Conservation (phyloP, 2,113 vertebrate genomes). For the Triplophysa tibetana region DNA sequence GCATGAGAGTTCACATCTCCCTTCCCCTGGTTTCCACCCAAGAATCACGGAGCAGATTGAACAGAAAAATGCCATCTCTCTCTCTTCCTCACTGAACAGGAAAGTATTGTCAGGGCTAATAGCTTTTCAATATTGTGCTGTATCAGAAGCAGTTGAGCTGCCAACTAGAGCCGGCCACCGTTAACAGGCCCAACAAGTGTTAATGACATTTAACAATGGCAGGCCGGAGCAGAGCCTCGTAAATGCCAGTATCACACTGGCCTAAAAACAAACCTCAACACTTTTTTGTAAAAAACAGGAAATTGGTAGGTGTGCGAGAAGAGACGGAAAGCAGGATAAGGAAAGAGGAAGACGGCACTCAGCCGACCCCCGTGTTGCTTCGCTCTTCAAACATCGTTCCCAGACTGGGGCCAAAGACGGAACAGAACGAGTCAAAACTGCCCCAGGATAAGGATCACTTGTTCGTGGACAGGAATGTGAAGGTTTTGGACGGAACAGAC, state of each 20-base stretch:
- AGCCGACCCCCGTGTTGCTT: neutral
- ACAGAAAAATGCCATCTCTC: constrained; percentile 42
- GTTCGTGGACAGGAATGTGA: constrained; percentile 27
- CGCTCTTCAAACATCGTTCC: constrained; percentile 37
- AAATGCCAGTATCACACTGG: constrained; percentile 52
- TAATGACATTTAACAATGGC: constrained; percentile 61
- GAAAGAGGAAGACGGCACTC: constrained; percentile 27
- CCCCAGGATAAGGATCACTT: constrained; percentile 39
- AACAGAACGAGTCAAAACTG: constrained; percentile 7
- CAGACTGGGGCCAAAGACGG: constrained; percentile 27
- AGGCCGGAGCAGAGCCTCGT: constrained; percentile 50
- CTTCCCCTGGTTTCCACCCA: constrained; percentile 36
- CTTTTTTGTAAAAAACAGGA: constrained; percentile 69
- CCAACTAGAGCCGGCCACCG: constrained; percentile 53
- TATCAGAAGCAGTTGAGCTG: constrained; percentile 38
- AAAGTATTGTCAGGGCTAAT: constrained; percentile 55
- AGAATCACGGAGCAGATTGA: constrained; percentile 35
- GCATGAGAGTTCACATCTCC: constrained; percentile 27
- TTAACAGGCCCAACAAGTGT: constrained; percentile 46
- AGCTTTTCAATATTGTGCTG: constrained; percentile 63
- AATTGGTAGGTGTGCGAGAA: constrained; percentile 40
- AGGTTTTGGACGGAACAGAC: constrained; percentile 16
- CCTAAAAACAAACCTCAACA: constrained; percentile 54
- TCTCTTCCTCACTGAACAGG: constrained; percentile 5
- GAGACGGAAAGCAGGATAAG: constrained; percentile 18